phyloP scores from a whole-genome alignment of 2,888 invertebrate species.

The Nycteola revayana region DNA sequence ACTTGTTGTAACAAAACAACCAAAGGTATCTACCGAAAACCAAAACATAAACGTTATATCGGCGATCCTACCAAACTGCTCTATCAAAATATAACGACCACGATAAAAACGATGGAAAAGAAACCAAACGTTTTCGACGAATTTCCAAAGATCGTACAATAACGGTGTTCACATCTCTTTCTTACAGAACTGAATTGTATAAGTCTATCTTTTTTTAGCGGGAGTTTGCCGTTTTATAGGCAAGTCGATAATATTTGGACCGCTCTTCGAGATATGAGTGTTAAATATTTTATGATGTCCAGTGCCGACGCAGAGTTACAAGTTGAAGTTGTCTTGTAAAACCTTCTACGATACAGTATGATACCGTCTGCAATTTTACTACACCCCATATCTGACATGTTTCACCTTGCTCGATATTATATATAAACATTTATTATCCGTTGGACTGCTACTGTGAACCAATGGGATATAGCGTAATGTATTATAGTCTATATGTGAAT shows the following conservation, averaged over 20 bases:
- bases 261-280: slow-evolving; percentile 70
- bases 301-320: slow-evolving; percentile 53
- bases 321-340: slow-evolving; percentile 32
- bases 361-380: slow-evolving; percentile 26
- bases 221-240: slow-evolving; percentile 72
- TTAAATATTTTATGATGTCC: slow-evolving; percentile 80
- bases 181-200: slow-evolving; percentile 47
- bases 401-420: slow-evolving; percentile 11
- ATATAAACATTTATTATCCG: no score
- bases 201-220: slow-evolving; percentile 56
- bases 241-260: slow-evolving; percentile 77
- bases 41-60: slow-evolving; percentile 80
- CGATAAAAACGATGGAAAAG: slow-evolving; percentile 80
- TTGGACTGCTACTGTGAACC: no score
- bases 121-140: slow-evolving; percentile 76
- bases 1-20: slow-evolving; percentile 42
- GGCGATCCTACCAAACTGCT: slow-evolving; percentile 73
- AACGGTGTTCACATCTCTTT: slow-evolving; percentile 58
- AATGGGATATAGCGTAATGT: no score
- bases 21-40: slow-evolving; percentile 58
- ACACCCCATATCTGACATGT: slow-evolving; percentile 18
- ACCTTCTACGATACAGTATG: slow-evolving; percentile 15
- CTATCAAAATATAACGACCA: slow-evolving; percentile 80
- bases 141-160: slow-evolving; percentile 77
- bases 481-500: no score